Evolutionary conservation across 92 coral and sea anemone species (phyloP).

Genomic region (Siderastrea siderea): DNA sequence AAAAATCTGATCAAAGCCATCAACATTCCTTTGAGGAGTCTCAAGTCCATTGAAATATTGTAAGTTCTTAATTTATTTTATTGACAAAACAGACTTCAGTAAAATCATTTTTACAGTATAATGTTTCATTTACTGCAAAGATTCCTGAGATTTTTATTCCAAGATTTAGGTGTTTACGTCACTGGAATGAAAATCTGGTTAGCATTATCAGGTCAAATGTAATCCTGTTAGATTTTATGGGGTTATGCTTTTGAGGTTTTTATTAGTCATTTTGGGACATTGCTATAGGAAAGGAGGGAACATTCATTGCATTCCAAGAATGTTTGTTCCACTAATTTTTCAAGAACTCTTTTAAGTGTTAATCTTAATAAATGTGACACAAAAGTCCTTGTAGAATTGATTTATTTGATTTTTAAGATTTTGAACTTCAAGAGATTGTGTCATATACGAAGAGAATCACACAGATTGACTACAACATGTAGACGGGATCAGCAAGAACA

Average conservation of each 20-base stretch:
- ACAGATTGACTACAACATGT: too few relatives aligned
- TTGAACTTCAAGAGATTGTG: too few relatives aligned
- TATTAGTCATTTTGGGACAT: not conserved
- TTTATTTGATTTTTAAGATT: too few relatives aligned
- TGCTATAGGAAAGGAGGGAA: not conserved
- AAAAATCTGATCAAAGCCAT: slow-evolving; percentile 52
- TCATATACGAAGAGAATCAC: too few relatives aligned
- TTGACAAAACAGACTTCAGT: not conserved
- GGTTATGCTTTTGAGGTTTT: slow-evolving; percentile 1
- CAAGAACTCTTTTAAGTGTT: not conserved
- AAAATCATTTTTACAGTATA: not conserved
- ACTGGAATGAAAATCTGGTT: slow-evolving; percentile 17
- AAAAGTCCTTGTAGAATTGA: too few relatives aligned
- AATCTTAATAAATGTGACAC: too few relatives aligned
- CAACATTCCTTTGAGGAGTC: slow-evolving; percentile 11
- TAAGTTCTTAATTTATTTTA: slow-evolving; percentile 17
- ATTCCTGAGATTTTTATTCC: not conserved
- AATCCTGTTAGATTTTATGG: slow-evolving; percentile 3
- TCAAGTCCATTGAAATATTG: slow-evolving; percentile 24
- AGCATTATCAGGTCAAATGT: not conserved
- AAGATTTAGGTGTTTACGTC: not conserved
- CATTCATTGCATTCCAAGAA: slow-evolving; percentile 11
- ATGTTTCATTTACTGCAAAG: slow-evolving; percentile 6
- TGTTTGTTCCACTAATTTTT: not conserved
- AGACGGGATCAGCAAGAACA: too few relatives aligned